These are phyloP conservation scores for Vanessa cardui DNA, from an alignment of 2,888 invertebrate genomes.

Conservation along the genomic window DNA sequence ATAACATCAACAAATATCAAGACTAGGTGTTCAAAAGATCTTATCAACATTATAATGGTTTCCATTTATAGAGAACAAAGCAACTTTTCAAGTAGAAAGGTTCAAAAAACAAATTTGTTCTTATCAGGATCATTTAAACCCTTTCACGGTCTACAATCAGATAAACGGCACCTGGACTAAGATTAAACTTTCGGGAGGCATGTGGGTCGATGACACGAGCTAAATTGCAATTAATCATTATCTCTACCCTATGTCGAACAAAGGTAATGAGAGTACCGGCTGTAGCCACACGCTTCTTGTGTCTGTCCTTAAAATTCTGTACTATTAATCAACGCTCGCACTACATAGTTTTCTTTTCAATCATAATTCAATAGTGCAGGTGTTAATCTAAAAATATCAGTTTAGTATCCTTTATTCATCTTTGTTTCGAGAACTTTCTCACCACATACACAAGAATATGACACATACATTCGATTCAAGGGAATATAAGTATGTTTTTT, in stretches of 20 bases:
- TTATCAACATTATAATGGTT: slow-evolving; percentile 21
- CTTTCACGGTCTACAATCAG: slow-evolving; percentile 72
- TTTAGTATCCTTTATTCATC: too few species aligned
- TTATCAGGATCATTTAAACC: slow-evolving; percentile 56
- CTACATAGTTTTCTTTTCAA: not conserved
- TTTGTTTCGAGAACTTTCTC: slow-evolving; percentile 11
- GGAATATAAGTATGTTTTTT: slow-evolving; percentile 33
- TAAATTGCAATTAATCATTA: slow-evolving; percentile 80
- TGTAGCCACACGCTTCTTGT: slow-evolving; percentile 65
- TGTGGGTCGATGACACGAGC: slow-evolving; percentile 73
- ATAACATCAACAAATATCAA: slow-evolving; percentile 7
- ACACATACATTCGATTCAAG: slow-evolving; percentile 33
- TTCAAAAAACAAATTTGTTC: slow-evolving; percentile 33
- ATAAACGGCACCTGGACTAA: slow-evolving; percentile 76
- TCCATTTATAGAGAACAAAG: slow-evolving; percentile 28
- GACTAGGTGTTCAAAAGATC: slow-evolving; percentile 14
- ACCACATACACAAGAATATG: slow-evolving; percentile 30
- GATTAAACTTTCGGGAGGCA: slow-evolving; percentile 69
- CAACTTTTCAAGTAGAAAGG: slow-evolving; percentile 24
- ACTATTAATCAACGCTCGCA: slow-evolving; percentile 65
- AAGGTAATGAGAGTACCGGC: slow-evolving; percentile 60
- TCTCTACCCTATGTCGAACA: slow-evolving; percentile 60
- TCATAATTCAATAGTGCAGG: slow-evolving; percentile 12
- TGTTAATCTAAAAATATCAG: slow-evolving; percentile 5
- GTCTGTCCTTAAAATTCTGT: slow-evolving; percentile 37